Evolutionary conservation across 2,797 vertebrate genomes (phyloP).

Genomic region (Nasua narica): DNA sequence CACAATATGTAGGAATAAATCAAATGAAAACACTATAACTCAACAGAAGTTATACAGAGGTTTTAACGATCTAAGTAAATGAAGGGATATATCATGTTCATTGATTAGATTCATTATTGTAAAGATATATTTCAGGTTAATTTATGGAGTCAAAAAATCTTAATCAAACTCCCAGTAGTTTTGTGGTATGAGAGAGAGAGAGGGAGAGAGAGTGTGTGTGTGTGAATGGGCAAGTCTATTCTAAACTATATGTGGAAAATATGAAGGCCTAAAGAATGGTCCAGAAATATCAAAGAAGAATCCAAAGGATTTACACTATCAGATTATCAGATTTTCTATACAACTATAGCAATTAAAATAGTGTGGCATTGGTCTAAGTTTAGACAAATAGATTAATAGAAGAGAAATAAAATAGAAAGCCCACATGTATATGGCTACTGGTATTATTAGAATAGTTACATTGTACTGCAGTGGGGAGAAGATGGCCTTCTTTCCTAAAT

Average conservation of each 20-base stretch:
- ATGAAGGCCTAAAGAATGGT: neutral
- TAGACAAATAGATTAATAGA: neutral
- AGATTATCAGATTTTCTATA: neutral
- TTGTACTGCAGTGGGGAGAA: neutral
- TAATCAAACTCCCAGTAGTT: neutral
- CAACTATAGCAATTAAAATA: neutral
- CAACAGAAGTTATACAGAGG: neutral
- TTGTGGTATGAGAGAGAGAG: neutral
- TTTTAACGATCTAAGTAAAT: neutral
- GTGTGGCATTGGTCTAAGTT: neutral
- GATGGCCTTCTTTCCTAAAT: neutral
- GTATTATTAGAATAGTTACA: neutral
- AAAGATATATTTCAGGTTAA: neutral
- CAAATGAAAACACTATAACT: neutral
- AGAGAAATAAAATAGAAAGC: neutral
- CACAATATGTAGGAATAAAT: neutral
- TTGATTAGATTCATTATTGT: neutral
- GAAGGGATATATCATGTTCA: neutral
- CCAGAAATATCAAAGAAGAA: neutral
- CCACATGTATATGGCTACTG: neutral
- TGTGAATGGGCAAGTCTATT: neutral
- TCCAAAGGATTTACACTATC: neutral
- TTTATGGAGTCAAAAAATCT: neutral
- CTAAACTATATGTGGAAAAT: neutral
- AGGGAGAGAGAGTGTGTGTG: too few relatives aligned